Base-by-base conservation (phyloP, 2,888 invertebrate species). In the Drosophila infuscata region DNA sequence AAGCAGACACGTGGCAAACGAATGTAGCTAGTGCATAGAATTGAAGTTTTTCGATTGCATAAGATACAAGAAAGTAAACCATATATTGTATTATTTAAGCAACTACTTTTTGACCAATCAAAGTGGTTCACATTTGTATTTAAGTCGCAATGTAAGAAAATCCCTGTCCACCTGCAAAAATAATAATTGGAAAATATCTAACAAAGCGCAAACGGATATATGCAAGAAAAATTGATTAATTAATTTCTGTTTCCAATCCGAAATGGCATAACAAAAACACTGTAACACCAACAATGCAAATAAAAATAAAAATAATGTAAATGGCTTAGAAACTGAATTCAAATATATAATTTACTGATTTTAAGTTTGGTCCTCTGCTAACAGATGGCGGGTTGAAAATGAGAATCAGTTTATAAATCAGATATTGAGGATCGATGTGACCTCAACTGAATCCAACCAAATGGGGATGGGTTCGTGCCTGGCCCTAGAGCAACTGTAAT, bases 71-170 rank as follows among this genome's bases (percentile, higher is more conserved):
- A 56, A 56, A 58, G 6, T 36, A 64, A 73, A 58, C 30, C 56
- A 52, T 69, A 58, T 54, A 56, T 73, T 70, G 49, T 60, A 60
- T 71, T 65, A 61, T 69, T 75, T 75, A 79, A 79, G 71, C 48
- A 49, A 56, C 41, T 52, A 56, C 30, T 30, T 71, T 71, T 54
- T 54, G 58, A 33, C 48, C 46, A n/a, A 70, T 59, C 38, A 20
- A 41, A 52, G 60, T 29, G 35, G 48, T 53, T 69, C 53, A 64
- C 52, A 65, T n/a, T 49, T 74, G 56, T 74, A 53, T 64, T 74
- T 68, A 41, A 33, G 46, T 74, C 48, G 41, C 67, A 58, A 48
- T 46, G 32, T 30, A 49, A 66, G 30, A 36, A 63, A 33, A 25
- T 33, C 38, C 25, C 48, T 54, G 67, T 15, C 54, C 17, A 25